Evolutionary conservation across 2,797 vertebrate genomes (phyloP).

Genomic region (Aphelocoma californica): DNA sequence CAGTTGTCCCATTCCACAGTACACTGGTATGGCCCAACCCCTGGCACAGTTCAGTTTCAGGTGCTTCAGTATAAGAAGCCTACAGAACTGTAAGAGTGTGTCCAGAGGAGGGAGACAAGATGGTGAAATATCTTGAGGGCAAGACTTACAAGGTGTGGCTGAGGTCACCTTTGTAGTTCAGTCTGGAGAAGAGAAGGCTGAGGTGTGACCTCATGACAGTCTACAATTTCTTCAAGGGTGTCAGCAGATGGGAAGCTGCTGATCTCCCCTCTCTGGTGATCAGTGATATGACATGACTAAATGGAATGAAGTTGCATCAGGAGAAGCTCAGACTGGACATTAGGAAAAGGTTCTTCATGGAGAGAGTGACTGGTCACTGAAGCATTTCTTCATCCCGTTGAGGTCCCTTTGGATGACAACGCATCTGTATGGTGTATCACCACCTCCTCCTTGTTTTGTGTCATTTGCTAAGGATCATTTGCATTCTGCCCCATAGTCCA

Average conservation of each 20-base stretch:
- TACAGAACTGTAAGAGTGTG: neutral
- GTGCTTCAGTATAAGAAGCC: neutral
- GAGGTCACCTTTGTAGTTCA: neutral
- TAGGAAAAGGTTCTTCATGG: neutral
- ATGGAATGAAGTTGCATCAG: neutral
- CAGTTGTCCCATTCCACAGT: too few species aligned
- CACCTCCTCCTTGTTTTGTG: neutral
- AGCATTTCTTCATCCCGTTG: neutral
- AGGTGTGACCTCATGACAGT: neutral
- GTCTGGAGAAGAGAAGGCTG: neutral
- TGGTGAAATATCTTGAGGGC: neutral
- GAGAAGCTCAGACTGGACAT: neutral
- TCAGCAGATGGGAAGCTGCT: neutral
- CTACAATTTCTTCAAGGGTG: neutral
- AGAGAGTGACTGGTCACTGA: neutral
- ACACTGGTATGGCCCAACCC: too few species aligned
- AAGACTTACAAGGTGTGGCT: neutral
- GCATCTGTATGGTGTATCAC: neutral
- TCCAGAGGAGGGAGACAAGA: neutral
- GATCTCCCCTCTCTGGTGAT: neutral
- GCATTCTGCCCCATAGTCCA: fast-evolving
- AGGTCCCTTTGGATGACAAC: neutral
- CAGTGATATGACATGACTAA: fast-evolving
- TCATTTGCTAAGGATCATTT: neutral
- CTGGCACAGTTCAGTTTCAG: neutral